Base-by-base conservation (phyloP, 2,113 vertebrate species). In the Vanacampus margaritifer region DNA sequence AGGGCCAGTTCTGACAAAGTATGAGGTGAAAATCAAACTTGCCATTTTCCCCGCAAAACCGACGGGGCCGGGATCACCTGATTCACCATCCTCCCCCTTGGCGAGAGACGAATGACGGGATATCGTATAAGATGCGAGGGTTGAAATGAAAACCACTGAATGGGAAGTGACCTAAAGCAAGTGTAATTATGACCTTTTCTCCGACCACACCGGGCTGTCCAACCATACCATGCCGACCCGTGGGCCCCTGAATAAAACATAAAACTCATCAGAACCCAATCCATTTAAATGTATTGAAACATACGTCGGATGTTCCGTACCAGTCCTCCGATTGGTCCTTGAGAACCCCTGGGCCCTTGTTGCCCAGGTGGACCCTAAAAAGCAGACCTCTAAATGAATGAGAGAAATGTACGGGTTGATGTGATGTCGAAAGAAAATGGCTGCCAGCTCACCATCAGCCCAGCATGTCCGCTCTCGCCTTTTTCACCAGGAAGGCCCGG, bases 151-250 rank as follows among this genome's bases (percentile, higher is more conserved):
- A 23, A 54, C 51, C 11, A 54, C 24, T 54, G 10, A 24, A 54
- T 13, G 3, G 12, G 1, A 26, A 54, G 4, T 26, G 24, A 6
- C 23, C 39, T 41, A 10, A 41, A 41, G 39, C 13, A 41, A 41
- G 39, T 23, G 48, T 23, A 23, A 51, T 23, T 21, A 51, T 65
- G 88, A 98, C 96, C 95, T 98, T 98, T 75, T 97, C 95, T 72
- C 96, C 96, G 6, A 96, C 94, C 0, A 90, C 81, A 5, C 96
- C 96, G 0, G 95, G 94, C 41, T 95, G 95, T 71, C 96, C 96
- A 0, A 94, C 88, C 75, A 91, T 90, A n/a, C 91, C 91, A 1
- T 28, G 65, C 57, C 89, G 84, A 23, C 91, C 90, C 2, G 46
- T 60, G 1, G 88, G 89, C 51, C 91, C 90, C 91, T 92, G 68